phyloP scores from a whole-genome alignment of 23 tunicate genomes.

The Halocynthia aurantium region DNA sequence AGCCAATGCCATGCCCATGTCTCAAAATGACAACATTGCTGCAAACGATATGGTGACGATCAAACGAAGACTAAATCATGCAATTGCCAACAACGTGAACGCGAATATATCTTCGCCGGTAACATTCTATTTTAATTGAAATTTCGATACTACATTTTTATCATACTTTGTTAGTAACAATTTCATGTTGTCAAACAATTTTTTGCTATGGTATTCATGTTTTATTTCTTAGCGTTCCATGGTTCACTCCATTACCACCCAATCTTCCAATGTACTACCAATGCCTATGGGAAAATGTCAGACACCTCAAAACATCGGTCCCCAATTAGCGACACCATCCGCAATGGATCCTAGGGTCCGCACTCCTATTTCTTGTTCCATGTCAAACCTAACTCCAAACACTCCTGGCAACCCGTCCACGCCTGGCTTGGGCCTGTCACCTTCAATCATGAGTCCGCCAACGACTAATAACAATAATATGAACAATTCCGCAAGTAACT shows the following conservation, averaged over 20 bases:
- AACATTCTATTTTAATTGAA: neutral
- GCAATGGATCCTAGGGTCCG: neutral
- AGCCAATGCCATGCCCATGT: neutral
- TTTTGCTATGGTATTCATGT: neutral
- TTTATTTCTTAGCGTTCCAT: conserved; percentile 8
- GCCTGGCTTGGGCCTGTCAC: conserved; percentile 10
- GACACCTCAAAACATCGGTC: conserved; percentile 5
- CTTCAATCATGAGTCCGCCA: neutral
- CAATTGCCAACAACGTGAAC: conserved; percentile 6
- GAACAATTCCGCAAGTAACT: neutral
- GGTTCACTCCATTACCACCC: neutral
- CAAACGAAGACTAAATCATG: conserved; percentile 48
- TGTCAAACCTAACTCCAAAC: conserved; percentile 7
- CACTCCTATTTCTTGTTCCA: neutral
- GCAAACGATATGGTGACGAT: conserved; percentile 69
- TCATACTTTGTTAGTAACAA: neutral
- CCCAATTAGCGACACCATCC: neutral
- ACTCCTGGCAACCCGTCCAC: conserved; percentile 23
- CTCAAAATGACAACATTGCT: conserved; percentile 41
- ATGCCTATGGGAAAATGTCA: conserved; percentile 3
- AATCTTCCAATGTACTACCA: neutral
- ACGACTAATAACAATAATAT: neutral
- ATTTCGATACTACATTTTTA: too few relatives aligned
- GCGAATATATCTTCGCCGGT: neutral
- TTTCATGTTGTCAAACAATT: neutral